Base-by-base conservation (phyloP, 1,140 invertebrate genomes). In the Bombus cullumanus region DNA sequence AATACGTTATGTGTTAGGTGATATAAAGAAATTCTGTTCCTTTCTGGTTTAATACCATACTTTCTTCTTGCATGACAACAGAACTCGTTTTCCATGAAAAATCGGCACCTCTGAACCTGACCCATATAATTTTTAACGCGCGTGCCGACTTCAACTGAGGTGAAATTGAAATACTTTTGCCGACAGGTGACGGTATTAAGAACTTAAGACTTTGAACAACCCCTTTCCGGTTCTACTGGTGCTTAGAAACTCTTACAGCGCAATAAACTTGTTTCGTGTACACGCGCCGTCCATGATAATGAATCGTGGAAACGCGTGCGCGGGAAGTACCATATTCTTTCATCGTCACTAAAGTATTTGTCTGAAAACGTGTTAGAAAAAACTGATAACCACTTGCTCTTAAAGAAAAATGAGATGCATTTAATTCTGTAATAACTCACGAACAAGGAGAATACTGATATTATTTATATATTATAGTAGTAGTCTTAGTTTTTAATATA, bases 221-320 rank as follows among this genome's bases (percentile, higher is more conserved):
- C 89, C 87, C 85, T 82, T 78, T 89, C 87, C 69, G 68, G 83
- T 84, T 85, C 84, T 85, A 72, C 88, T 80, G 88, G 86, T 91
- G 89, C 87, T 92, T 92, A 88, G 88, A 91, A 93, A 93, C 83
- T 93, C 87, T 90, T 89, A 88, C 88, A 91, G 91, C 88, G 89
- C 90, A 89, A 88, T 91, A 88, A 93, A 93, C 93, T 92, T 83
- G 93, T 94, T 94, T 91, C 82, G 71, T 87, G 77, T 74, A 79
- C 92, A 92, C 92, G 92, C 91, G 92, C 90, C 91, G 77, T 86
- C 90, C 87, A 93, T 93, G 93, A 92, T 87, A 91, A 92, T 85
- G 87, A 92, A 89, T 89, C 80, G 72, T 59, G 88, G 88, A 93
- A 92, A 90, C 89, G 87, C 79, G 78, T 86, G 64, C 75, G 37